A percentile compares a stretch with the other conserved stretches of the same genome.
Evolutionary conservation across 2,797 vertebrate genomes (phyloP).

Genomic region (Fringilla coelebs): DNA sequence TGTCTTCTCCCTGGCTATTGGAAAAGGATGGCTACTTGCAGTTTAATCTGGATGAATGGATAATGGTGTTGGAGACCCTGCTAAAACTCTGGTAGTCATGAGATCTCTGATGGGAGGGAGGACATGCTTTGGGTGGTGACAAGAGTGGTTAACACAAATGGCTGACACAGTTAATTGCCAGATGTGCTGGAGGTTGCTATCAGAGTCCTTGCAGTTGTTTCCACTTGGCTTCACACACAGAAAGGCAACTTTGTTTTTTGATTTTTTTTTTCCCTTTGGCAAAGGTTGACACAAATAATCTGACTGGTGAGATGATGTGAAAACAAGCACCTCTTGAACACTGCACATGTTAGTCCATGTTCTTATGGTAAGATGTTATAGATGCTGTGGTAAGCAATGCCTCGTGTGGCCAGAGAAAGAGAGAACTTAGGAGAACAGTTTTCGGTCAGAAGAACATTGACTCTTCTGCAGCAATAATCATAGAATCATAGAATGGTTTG

Average conservation of each 20-base stretch:
- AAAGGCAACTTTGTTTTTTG: not conserved
- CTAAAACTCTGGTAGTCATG: not conserved
- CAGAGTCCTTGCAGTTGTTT: not conserved
- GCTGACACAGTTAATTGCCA: not conserved
- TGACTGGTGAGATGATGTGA: not conserved
- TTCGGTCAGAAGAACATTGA: not conserved
- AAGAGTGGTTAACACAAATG: not conserved
- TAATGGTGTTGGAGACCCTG: not conserved
- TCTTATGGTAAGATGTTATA: not conserved
- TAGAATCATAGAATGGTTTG: not conserved
- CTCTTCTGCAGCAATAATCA: not conserved
- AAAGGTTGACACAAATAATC: constrained; percentile 8
- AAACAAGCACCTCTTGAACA: constrained; percentile 20
- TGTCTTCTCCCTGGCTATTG: not conserved
- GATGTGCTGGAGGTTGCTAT: not conserved
- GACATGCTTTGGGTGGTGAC: not conserved
- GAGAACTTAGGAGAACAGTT: not conserved
- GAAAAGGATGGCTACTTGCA: not conserved
- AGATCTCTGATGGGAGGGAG: not conserved
- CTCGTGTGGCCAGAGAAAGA: not conserved
- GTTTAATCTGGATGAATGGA: not conserved
- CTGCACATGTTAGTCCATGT: not conserved
- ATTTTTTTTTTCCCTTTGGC: not conserved
- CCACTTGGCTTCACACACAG: not conserved
- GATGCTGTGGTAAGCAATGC: not conserved